Evolutionary conservation across 2,888 invertebrate genomes (phyloP).

Genomic region (Agrotis exclamationis): DNA sequence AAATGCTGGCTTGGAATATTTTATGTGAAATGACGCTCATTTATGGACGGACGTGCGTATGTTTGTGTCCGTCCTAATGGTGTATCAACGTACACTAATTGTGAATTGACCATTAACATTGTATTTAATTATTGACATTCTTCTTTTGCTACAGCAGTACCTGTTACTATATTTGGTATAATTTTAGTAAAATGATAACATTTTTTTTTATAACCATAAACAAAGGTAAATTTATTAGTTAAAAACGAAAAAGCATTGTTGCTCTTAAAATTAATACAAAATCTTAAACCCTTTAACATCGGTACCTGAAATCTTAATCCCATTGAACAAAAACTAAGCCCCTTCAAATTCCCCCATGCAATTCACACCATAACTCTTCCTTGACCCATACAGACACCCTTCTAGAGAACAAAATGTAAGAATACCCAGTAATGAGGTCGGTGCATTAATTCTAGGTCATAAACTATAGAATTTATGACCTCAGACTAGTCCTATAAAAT

Average conservation of each 20-base stretch:
- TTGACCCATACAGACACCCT: constrained; percentile 88
- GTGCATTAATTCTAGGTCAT: constrained; percentile 89
- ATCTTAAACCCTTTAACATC: constrained; percentile 36
- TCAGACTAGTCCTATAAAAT: constrained; percentile 87
- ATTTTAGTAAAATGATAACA: background rate
- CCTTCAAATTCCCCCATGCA: constrained; percentile 74
- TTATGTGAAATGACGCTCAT: constrained; percentile 35
- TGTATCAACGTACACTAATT: background rate
- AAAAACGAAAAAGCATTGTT: background rate
- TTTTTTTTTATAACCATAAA: background rate
- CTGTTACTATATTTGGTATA: background rate
- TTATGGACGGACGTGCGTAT: constrained; percentile 10
- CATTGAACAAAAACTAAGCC: constrained; percentile 62
- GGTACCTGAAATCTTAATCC: constrained; percentile 67
- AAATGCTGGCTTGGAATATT: constrained; percentile 46
- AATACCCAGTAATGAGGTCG: constrained; percentile 89
- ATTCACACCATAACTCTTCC: constrained; percentile 88
- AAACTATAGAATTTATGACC: constrained; percentile 87
- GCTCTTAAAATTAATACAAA: constrained; percentile 9
- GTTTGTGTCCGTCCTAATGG: background rate
- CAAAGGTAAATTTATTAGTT: background rate
- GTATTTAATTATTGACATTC: too few species aligned
- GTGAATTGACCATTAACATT: too few species aligned
- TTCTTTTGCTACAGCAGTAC: background rate
- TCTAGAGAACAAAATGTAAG: constrained; percentile 73